phyloP scores from a whole-genome alignment of 2,888 invertebrate genomes.

The Amorpha juglandis region DNA sequence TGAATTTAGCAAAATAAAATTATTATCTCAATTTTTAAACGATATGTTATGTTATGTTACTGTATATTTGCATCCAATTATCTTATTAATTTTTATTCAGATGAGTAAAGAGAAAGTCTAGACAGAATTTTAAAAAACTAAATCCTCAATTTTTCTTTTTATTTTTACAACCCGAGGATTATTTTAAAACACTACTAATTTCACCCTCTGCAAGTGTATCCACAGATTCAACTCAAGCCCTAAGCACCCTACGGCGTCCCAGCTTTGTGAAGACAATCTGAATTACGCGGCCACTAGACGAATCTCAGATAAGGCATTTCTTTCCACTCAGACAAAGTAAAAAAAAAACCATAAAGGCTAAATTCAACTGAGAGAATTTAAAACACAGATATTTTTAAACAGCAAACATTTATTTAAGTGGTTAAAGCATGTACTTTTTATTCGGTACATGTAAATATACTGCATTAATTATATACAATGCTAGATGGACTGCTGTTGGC shows the following conservation, averaged over 20 bases:
- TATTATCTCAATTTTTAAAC: too few relatives aligned
- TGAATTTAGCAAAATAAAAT: too few relatives aligned
- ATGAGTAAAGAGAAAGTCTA: too few relatives aligned
- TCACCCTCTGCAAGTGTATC: neutral
- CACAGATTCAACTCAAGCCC: neutral
- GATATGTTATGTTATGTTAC: too few relatives aligned
- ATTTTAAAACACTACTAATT: neutral
- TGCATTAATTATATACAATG: too few relatives aligned
- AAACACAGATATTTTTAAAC: constrained; percentile 4
- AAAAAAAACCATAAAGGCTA: neutral
- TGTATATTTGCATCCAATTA: too few relatives aligned
- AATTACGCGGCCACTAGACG: neutral
- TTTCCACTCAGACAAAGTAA: constrained; percentile 12
- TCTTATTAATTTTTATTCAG: too few relatives aligned
- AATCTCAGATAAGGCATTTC: neutral
- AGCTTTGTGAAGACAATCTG: constrained; percentile 10
- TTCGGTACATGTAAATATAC: neutral
- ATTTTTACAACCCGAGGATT: too few relatives aligned
- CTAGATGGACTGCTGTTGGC: too few relatives aligned
- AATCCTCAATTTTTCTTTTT: too few relatives aligned
- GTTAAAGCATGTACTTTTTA: constrained; percentile 5
- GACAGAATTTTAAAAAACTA: too few relatives aligned
- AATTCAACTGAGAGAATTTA: neutral
- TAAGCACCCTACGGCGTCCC: neutral
- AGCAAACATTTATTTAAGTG: neutral